phyloP scores from a whole-genome alignment of 2,888 invertebrate genomes.

The Chorisops tibialis region DNA sequence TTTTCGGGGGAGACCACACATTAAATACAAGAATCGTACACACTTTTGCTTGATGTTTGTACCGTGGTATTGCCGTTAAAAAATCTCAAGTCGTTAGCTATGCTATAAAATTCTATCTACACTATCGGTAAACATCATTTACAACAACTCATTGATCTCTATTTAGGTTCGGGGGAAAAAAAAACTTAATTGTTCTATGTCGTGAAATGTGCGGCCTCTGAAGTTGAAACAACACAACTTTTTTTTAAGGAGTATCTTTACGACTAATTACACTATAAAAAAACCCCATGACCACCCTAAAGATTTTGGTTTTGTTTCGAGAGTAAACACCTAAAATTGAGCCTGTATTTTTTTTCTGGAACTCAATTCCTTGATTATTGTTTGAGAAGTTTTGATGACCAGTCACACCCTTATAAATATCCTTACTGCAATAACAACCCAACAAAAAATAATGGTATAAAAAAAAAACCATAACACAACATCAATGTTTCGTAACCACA shows the following conservation, averaged over 20 bases:
- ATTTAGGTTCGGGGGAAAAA: not conserved
- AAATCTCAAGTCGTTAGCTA: no score
- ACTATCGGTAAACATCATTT: constrained; percentile 7
- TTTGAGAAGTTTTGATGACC: not conserved
- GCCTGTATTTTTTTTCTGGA: not conserved
- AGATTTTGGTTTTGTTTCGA: constrained; percentile 2
- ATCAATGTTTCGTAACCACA: no score
- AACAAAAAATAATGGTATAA: no score
- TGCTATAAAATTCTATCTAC: constrained; percentile 20
- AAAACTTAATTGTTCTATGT: no score
- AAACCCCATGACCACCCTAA: not conserved
- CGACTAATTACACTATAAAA: constrained; percentile 1
- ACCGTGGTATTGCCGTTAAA: no score
- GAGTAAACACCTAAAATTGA: constrained; percentile 19
- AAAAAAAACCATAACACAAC: no score
- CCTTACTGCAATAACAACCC: not conserved
- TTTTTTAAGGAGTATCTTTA: not conserved
- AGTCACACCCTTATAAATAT: constrained; percentile 19
- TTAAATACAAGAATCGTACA: no score
- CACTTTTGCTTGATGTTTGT: no score
- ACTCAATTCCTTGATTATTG: constrained; percentile 16
- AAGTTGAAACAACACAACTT: not conserved
- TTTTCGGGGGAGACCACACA: no score
- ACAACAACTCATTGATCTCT: constrained; percentile 18
- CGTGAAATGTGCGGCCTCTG: no score